Percentiles rank a stretch among this genome's conserved stretches.
These are phyloP conservation scores for Corythoichthys intestinalis DNA, from an alignment of 2,113 vertebrate genomes.

Conservation along the genomic window DNA sequence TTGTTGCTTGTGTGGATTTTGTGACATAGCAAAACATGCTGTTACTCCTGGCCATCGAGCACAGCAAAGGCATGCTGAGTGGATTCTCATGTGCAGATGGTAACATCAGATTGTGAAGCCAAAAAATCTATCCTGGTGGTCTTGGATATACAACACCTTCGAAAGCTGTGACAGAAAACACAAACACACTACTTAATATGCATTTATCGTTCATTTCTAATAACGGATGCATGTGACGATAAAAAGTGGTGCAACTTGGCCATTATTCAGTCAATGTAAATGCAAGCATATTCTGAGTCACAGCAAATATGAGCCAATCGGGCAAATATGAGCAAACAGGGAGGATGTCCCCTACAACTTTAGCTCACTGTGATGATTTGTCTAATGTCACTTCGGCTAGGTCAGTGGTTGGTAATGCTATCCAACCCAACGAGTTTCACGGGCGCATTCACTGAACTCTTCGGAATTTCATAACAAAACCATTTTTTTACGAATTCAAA, in stretches of 20 bases:
- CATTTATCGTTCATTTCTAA: constrained; percentile 16
- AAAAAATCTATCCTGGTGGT: constrained; percentile 12
- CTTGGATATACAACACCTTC: constrained; percentile 23
- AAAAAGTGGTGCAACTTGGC: not conserved
- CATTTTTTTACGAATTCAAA: no score
- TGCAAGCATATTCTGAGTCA: constrained; percentile 31
- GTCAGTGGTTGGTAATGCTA: no score
- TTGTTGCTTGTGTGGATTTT: constrained; percentile 19
- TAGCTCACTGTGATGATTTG: constrained; percentile 49
- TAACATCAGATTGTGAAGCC: constrained; percentile 20
- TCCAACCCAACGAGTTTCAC: no score
- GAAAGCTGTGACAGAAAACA: constrained; percentile 6
- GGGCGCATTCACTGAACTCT: no score
- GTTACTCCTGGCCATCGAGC: constrained; percentile 5
- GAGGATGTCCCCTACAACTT: constrained; percentile 56
- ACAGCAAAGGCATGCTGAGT: no score
- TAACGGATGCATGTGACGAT: not conserved
- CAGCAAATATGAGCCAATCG: constrained; percentile 28
- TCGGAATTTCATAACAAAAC: no score
- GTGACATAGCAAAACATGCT: constrained; percentile 51
- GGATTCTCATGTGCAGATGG: constrained; percentile 7
- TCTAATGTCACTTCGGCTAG: constrained; percentile 67
- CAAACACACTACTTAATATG: constrained; percentile 13
- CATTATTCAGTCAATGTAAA: not conserved
- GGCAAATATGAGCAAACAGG: constrained; percentile 30